Evolutionary conservation across 2,113 vertebrate genomes (phyloP).

Genomic region (Neogobius melanostomus): DNA sequence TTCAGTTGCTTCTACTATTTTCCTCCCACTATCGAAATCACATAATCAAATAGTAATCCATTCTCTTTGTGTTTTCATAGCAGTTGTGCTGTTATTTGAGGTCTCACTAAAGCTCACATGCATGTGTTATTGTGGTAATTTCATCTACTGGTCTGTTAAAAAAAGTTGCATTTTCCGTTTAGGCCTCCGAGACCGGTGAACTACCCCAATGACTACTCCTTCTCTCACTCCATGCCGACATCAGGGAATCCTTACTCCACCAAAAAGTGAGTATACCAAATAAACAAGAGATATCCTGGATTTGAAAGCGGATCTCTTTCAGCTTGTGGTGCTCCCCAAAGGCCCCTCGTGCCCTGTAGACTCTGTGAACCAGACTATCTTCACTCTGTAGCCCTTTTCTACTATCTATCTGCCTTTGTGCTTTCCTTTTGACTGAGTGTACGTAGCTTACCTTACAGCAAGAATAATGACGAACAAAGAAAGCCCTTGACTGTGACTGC

Average conservation of each 20-base stretch:
- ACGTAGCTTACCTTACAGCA: conserved; percentile 85
- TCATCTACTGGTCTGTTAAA: neutral
- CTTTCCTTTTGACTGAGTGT: conserved; percentile 77
- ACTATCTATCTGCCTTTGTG: conserved; percentile 30
- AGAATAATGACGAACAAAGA: conserved; percentile 85
- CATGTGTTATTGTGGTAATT: conserved; percentile 25
- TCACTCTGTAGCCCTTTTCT: conserved; percentile 29
- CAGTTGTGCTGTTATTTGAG: conserved; percentile 10
- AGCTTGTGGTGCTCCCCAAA: conserved; percentile 32
- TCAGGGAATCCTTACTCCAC: conserved; percentile 97
- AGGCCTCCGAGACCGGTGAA: conserved; percentile 97
- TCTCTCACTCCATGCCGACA: conserved; percentile 95
- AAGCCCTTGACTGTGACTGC: conserved; percentile 86
- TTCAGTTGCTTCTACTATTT: neutral
- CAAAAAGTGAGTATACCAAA: conserved; percentile 86
- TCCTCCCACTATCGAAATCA: conserved; percentile 8
- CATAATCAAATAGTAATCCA: neutral
- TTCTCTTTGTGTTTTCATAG: conserved; percentile 7
- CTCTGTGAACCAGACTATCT: conserved; percentile 42
- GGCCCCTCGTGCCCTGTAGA: conserved; percentile 17
- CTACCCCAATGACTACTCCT: conserved; percentile 89
- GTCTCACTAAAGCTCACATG: neutral
- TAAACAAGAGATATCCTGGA: conserved; percentile 50
- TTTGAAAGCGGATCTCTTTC: conserved; percentile 43
- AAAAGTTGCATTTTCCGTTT: conserved; percentile 29